Conservation (phyloP, 2,113 vertebrate genomes). For the Kryptolebias marmoratus region DNA sequence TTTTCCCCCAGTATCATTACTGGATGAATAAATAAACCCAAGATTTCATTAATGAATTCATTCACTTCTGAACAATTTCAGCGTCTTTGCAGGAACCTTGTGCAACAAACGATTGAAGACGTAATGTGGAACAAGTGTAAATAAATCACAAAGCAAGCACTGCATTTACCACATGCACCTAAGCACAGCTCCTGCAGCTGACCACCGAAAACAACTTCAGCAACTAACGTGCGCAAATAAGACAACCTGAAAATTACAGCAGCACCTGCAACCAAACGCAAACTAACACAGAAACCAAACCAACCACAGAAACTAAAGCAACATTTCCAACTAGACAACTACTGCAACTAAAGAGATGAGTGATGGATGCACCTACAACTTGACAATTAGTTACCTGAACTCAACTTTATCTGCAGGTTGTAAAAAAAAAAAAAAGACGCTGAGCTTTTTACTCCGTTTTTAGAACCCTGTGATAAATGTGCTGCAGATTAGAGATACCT, state of each 20-base stretch:
- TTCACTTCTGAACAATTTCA: background rate
- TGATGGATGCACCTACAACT: background rate
- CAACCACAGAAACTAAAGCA: constrained; percentile 1
- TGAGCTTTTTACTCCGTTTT: too few species aligned
- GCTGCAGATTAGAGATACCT: too few species aligned
- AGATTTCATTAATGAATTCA: background rate
- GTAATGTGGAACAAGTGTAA: background rate
- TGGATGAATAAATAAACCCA: background rate
- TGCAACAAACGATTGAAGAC: background rate
- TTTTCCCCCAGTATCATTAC: background rate
- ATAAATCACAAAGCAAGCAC: background rate
- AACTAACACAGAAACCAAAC: background rate
- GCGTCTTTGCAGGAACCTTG: background rate
- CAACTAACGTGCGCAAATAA: background rate
- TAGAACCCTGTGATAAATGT: too few species aligned
- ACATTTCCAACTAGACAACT: background rate
- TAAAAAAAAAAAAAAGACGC: background rate
- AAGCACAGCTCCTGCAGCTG: background rate
- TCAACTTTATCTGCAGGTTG: background rate
- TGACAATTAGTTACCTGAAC: background rate
- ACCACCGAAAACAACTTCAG: background rate
- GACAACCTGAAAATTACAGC: background rate
- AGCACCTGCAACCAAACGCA: background rate
- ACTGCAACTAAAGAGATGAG: background rate
- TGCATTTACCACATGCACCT: background rate